Conservation (phyloP, 2,113 vertebrate species). For the Amblyornis subalaris region DNA sequence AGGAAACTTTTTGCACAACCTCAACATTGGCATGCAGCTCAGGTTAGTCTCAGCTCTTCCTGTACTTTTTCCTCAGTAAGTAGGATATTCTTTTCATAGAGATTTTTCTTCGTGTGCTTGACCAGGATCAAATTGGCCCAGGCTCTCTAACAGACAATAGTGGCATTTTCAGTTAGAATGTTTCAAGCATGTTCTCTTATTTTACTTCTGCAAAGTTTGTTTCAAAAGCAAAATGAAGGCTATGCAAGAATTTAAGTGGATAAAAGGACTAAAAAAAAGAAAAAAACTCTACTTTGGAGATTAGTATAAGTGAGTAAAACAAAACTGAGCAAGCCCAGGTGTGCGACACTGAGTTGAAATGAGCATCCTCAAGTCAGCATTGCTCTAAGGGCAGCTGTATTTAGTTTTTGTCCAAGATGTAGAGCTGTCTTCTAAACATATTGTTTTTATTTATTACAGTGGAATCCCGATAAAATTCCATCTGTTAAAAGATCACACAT, state of each 20-base stretch:
- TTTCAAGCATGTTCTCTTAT: neutral
- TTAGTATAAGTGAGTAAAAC: neutral
- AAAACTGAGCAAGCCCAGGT: constrained; percentile 21
- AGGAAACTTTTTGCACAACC: constrained; percentile 99
- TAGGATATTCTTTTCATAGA: neutral
- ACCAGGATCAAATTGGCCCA: neutral
- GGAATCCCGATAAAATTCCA: constrained; percentile 42
- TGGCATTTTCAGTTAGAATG: constrained; percentile 29
- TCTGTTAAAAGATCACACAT: constrained; percentile 62
- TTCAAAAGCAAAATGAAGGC: neutral
- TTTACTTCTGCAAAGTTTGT: constrained; percentile 23
- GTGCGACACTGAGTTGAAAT: neutral
- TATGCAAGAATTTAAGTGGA: constrained; percentile 1
- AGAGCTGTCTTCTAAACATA: constrained; percentile 53
- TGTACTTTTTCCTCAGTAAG: neutral
- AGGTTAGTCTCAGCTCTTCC: constrained; percentile 74
- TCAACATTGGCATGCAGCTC: constrained; percentile 99
- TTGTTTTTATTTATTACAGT: constrained; percentile 55
- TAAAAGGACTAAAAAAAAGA: neutral
- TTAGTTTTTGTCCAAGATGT: constrained; percentile 37
- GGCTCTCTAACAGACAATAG: neutral
- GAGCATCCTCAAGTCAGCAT: neutral
- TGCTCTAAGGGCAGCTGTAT: constrained; percentile 42
- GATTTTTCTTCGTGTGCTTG: neutral
- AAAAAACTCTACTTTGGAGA: neutral